phyloP scores from a whole-genome alignment of 1,140 invertebrate genomes.

The Drosophila suzukii region DNA sequence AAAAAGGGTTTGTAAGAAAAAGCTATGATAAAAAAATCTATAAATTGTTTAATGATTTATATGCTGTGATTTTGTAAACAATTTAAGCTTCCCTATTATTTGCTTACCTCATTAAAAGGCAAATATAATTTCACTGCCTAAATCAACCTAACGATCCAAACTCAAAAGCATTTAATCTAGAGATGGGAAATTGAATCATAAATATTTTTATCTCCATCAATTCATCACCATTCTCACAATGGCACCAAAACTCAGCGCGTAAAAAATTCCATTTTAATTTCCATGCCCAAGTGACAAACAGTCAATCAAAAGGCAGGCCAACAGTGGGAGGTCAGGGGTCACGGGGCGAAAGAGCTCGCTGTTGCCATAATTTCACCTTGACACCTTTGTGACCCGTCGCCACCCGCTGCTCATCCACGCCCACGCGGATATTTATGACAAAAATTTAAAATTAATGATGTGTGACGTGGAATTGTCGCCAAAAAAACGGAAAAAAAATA shows the following conservation, averaged over 20 bases:
- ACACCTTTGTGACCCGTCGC: slow-evolving; percentile 51
- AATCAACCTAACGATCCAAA: not conserved
- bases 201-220: slow-evolving; percentile 19
- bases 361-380: slow-evolving; percentile 44
- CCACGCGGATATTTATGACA: slow-evolving; percentile 71
- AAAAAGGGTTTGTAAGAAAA: too few relatives aligned
- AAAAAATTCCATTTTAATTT: slow-evolving; percentile 71
- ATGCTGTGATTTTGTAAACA: too few relatives aligned
- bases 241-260: not conserved
- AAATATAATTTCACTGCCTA: not conserved
- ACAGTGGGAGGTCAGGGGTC: slow-evolving; percentile 22
- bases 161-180: not conserved
- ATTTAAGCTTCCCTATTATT: too few relatives aligned
- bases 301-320: slow-evolving; percentile 45
- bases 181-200: slow-evolving; percentile 13
- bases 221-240: not conserved
- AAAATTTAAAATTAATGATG: slow-evolving; percentile 81
- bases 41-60: too few relatives aligned
- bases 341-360: slow-evolving; percentile 10
- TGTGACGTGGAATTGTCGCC: slow-evolving; percentile 74
- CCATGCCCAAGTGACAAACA: slow-evolving; percentile 48
- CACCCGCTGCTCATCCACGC: slow-evolving; percentile 19
- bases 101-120: too few relatives aligned
- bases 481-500: slow-evolving; percentile 41
- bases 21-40: too few relatives aligned